These are phyloP conservation scores for Drusus annulatus DNA, from an alignment of 1,140 invertebrate genomes.

Conservation along the genomic window DNA sequence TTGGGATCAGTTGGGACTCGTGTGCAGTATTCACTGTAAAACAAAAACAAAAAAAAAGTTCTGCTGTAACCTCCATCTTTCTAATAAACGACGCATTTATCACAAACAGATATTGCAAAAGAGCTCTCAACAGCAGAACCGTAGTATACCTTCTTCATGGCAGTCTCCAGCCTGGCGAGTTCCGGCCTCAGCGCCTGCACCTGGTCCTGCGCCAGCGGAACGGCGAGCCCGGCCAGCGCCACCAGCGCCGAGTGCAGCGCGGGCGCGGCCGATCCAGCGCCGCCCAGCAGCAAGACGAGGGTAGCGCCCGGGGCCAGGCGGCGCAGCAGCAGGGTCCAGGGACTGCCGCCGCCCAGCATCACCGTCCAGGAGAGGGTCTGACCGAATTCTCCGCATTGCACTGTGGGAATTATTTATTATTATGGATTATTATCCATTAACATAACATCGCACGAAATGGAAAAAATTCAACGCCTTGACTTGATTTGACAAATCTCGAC, in stretches of 20 bases:
- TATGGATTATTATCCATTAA: too few species aligned
- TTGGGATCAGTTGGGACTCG: too few species aligned
- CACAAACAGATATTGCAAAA: too few species aligned
- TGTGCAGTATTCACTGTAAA: too few species aligned
- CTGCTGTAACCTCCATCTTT: too few species aligned
- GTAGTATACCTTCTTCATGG: conserved; percentile 73
- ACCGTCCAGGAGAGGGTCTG: conserved; percentile 52
- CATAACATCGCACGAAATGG: too few species aligned
- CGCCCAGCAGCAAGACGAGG: conserved; percentile 20
- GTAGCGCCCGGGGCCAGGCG: conserved; percentile 41
- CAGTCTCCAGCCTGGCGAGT: conserved; percentile 73
- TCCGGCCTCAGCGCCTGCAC: conserved; percentile 71
- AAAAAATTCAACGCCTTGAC: too few species aligned
- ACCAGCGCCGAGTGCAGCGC: conserved; percentile 37
- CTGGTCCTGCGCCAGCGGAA: conserved; percentile 67
- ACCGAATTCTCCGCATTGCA: conserved; percentile 47
- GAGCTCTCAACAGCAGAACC: too few species aligned
- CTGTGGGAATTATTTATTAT: conserved; percentile 1
- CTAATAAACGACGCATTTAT: too few species aligned
- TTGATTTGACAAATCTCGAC: too few species aligned
- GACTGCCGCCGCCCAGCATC: conserved; percentile 35
- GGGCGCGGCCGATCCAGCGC: conserved; percentile 33
- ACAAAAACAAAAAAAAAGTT: too few species aligned
- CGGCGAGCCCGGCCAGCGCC: conserved; percentile 23
- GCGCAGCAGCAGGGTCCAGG: conserved; percentile 35